Evolutionary conservation across 1,140 invertebrate genomes (phyloP), one percentile per base, ranked within the genome.

Genomic region (Lepidurus couesii): DNA sequence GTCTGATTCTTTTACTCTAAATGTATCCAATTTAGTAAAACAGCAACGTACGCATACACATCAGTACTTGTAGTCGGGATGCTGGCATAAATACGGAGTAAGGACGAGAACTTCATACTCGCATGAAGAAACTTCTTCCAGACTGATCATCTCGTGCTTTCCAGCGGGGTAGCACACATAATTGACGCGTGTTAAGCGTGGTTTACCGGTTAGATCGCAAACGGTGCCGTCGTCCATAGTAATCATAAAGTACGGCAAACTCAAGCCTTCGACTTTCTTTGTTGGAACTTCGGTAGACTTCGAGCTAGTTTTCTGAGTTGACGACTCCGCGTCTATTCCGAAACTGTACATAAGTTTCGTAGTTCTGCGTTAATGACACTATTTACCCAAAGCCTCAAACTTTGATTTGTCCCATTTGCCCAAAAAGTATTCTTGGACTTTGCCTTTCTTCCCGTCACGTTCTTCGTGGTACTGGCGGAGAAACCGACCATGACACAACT

Each of bases 391-490:
- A 21, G 42, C 42, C 42, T 86, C 81, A 43, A 86, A 85, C 79
- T 88, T 83, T 1, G 84, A 81, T 80, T 86, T 85, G 80, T 90
- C 90, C 89, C 92, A 93, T 80, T 89, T 89, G 1, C 95, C 94
- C 5, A 97, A 85, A 81, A 88, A 91, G 83, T 92, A 96, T 83
- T 96, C 92, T 84, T 96, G 93, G 0, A 91, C 85, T 84, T 91
- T 92, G 0, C 91, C 87, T 83, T 91, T 91, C 83, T 93, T 94
- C 80, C 91, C 92, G 85, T 97, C 95, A 80, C 94, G 89, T 82
- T 96, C 94, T 85, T 98, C 96, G 85, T 98, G 96, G 86, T 96
- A 98, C 83, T 99, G 97, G 11, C 93, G 87, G 4, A 98, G 89
- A 84, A 92, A 91, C 81, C 89, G 88, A 7, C 96, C 96, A 87